A percentile compares a stretch with the other conserved stretches of the same genome.
Conservation (phyloP, 2,888 invertebrate genomes). For the Dioctria linearis region DNA sequence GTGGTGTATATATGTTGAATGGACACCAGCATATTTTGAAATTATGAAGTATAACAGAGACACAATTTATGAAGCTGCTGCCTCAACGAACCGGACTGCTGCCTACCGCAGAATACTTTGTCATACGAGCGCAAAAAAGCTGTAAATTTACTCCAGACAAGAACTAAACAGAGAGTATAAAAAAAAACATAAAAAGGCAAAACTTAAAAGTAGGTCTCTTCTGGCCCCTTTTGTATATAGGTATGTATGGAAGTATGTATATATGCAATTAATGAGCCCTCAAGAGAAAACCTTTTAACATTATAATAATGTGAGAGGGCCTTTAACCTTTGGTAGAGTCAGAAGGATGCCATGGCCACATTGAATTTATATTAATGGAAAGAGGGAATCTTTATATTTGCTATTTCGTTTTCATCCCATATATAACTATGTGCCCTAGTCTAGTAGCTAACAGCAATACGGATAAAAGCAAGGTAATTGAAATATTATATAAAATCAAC, state of each 20-base stretch:
- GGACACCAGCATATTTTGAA: slow-evolving; percentile 44
- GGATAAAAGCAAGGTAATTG: slow-evolving; percentile 42
- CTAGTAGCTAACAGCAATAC: background rate
- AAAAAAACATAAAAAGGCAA: slow-evolving; percentile 13
- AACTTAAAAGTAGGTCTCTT: slow-evolving; percentile 29
- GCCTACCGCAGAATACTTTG: slow-evolving; percentile 30
- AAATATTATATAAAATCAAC: slow-evolving; percentile 28
- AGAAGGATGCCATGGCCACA: background rate
- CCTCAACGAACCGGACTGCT: slow-evolving; percentile 21
- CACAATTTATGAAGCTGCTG: slow-evolving; percentile 41
- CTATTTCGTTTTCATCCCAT: background rate
- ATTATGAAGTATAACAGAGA: slow-evolving; percentile 45
- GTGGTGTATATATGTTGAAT: slow-evolving; percentile 24
- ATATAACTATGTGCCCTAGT: background rate
- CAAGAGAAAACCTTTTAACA: slow-evolving; percentile 35
- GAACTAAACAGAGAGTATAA: background rate
- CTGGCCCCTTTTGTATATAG: background rate
- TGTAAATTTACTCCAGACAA: slow-evolving; percentile 36
- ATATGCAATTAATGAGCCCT: slow-evolving; percentile 36
- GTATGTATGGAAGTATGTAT: background rate
- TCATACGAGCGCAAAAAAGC: slow-evolving; percentile 16
- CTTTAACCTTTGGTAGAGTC: background rate
- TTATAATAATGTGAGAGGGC: slow-evolving; percentile 12
- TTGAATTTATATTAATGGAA: slow-evolving; percentile 12
- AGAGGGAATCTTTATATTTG: background rate